Percentiles rank a stretch among this genome's conserved stretches.
Evolutionary conservation across 1,140 invertebrate species (phyloP).

Genomic region (Aradophagus sp.): DNA sequence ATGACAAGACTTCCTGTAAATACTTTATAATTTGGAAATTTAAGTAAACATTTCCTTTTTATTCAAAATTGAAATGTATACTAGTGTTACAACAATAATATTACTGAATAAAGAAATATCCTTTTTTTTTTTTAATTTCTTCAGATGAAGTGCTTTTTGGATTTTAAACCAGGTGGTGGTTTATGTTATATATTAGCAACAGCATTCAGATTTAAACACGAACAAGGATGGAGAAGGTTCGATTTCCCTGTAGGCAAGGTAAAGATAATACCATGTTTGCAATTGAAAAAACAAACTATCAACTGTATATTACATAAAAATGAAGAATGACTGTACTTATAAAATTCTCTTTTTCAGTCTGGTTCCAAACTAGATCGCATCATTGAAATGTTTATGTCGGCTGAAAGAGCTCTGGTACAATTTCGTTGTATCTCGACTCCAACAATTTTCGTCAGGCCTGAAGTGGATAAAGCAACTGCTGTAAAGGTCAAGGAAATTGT

Average conservation of each 20-base stretch:
- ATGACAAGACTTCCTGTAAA: slow-evolving; percentile 88
- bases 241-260: slow-evolving; percentile 91
- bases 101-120: too few species aligned
- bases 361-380: slow-evolving; percentile 93
- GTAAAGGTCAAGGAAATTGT: slow-evolving; percentile 92
- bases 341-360: too few species aligned
- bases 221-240: slow-evolving; percentile 95
- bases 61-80: too few species aligned
- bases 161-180: slow-evolving; percentile 94
- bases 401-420: slow-evolving; percentile 89
- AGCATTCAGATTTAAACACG: slow-evolving; percentile 95
- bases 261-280: too few species aligned
- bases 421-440: slow-evolving; percentile 88
- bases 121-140: slow-evolving; percentile 48
- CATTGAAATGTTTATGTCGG: slow-evolving; percentile 94
- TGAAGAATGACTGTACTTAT: too few species aligned
- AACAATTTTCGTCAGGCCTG: slow-evolving; percentile 86
- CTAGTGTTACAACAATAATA: too few species aligned
- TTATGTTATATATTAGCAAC: slow-evolving; percentile 94
- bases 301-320: too few species aligned
- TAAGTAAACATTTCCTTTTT: slow-evolving; percentile 18
- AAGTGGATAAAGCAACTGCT: slow-evolving; percentile 89
- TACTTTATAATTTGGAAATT: slow-evolving; percentile 55
- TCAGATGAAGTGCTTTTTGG: slow-evolving; percentile 94
- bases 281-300: too few species aligned